Evolutionary conservation across 1,140 invertebrate species (phyloP).

Genomic region (Anoplolepis gracilipes): DNA sequence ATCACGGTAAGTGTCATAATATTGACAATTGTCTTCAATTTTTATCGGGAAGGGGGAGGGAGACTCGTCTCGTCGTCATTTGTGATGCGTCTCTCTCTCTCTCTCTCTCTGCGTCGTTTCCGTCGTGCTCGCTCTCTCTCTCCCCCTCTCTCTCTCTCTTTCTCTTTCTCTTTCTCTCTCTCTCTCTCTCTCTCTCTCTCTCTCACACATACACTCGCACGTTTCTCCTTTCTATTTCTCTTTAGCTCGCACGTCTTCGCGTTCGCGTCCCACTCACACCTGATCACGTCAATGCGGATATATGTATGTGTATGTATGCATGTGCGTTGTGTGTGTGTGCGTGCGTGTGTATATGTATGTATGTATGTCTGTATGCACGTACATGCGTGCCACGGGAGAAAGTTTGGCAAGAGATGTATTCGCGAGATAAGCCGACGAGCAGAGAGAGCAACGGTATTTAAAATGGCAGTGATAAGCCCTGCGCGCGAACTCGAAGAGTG

Average conservation of each 20-base stretch:
- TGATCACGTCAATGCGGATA: slow-evolving; percentile 42
- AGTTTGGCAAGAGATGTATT: slow-evolving; percentile 86
- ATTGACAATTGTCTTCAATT: neutral
- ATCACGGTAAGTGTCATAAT: slow-evolving; percentile 82
- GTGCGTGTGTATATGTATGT: slow-evolving; percentile 36
- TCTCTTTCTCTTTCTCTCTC: too few species aligned
- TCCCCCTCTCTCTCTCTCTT: slow-evolving; percentile 9
- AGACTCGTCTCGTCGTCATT: slow-evolving; percentile 75
- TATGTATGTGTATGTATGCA: slow-evolving; percentile 9
- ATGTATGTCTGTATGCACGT: slow-evolving; percentile 73
- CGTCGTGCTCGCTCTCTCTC: neutral
- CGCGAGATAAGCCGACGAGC: slow-evolving; percentile 83
- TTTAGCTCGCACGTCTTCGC: slow-evolving; percentile 10
- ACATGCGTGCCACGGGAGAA: slow-evolving; percentile 82
- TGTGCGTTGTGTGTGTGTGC: too few species aligned
- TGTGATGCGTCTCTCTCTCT: slow-evolving; percentile 58
- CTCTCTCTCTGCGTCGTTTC: slow-evolving; percentile 20
- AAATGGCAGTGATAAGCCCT: slow-evolving; percentile 84
- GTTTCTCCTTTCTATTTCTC: slow-evolving; percentile 49
- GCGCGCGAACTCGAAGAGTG: slow-evolving; percentile 12
- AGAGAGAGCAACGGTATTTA: slow-evolving; percentile 79
- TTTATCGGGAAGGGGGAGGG: slow-evolving; percentile 66
- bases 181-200: slow-evolving; percentile 14
- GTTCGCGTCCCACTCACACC: slow-evolving; percentile 1
- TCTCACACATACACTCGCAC: too few species aligned